Evolutionary conservation across 2,888 invertebrate species (phyloP), one percentile per base, ranked within the genome.

Genomic region (Fabriciana adippe): DNA sequence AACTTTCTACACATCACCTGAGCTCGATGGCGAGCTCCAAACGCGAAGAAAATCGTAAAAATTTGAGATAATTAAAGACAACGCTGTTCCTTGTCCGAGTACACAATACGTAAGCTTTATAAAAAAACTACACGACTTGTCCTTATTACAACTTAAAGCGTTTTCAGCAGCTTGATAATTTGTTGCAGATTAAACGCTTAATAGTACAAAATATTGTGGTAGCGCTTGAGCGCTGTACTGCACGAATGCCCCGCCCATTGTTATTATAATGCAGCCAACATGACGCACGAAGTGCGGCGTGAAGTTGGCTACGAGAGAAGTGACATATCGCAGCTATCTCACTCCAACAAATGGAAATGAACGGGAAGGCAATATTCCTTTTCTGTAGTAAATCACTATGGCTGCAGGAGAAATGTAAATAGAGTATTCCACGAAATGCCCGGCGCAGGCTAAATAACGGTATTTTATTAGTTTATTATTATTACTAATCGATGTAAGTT

Each of bases 261-360:
- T 92, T 92, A 89, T 91, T 89, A 87, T 87, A 90, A 87, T 90
- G 89, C 87, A 86, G 88, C 90, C 91, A 91, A 91, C 90, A 88
- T 90, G 83, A 90, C 89, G 87, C 84, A 85, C 81, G 72, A 68
- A 84, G 79, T 81, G 78, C 80, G 82, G 74, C 77, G 81, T 85
- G 90, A 91, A 90, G 86, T 80, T 86, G 77, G 82, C 72, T 14
- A 70, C 79, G 73, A 78, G 68, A 75, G 59, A 68, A 70, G 73
- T 77, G 66, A 70, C 77, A 77, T 65, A 72, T 71, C 66, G 66
- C 72, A 47, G 68, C 67, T 68, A 47, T 79, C 78, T 81, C 85
- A 72, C 75, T 84, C 75, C 75, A 70, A 65, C 76, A 47, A 70
- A 69, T 65, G 65, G 61, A 50, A 63, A 73, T 75, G 75, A 79